Evolutionary conservation across 2,113 vertebrate genomes (phyloP).

Genomic region (Hypanus sabinus): DNA sequence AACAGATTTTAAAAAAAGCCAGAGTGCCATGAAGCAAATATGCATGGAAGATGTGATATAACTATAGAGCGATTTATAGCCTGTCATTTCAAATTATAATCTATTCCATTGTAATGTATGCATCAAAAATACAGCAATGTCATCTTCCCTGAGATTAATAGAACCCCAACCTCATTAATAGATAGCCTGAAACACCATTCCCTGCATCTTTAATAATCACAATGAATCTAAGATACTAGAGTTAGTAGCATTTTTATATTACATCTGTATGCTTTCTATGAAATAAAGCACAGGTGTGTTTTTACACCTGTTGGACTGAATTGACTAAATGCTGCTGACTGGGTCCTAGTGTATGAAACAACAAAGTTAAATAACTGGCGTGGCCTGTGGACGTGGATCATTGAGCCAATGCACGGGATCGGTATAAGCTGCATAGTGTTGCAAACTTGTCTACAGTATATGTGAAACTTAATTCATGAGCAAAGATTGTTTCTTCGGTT

Average conservation of each 20-base stretch:
- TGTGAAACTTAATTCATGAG: too few species aligned
- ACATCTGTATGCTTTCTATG: neutral
- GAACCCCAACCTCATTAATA: neutral
- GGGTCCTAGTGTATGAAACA: too few species aligned
- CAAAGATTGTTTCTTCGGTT: too few species aligned
- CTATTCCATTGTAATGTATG: neutral
- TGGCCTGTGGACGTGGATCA: too few species aligned
- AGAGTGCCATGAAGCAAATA: neutral
- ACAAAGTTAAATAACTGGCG: too few species aligned
- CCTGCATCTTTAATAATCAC: neutral
- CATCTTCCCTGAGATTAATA: neutral
- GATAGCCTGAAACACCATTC: neutral
- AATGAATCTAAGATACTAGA: neutral
- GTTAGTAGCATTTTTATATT: neutral
- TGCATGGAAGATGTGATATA: neutral
- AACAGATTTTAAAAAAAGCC: neutral
- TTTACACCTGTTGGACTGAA: neutral
- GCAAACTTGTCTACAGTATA: too few species aligned
- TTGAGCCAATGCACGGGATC: too few species aligned
- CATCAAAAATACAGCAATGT: neutral
- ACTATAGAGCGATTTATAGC: too few species aligned
- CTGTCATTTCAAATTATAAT: neutral
- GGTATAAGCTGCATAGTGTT: too few species aligned
- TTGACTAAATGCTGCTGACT: neutral
- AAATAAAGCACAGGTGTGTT: neutral